Evolutionary conservation across 1,140 invertebrate genomes (phyloP).

Genomic region (Panulirus ornatus): DNA sequence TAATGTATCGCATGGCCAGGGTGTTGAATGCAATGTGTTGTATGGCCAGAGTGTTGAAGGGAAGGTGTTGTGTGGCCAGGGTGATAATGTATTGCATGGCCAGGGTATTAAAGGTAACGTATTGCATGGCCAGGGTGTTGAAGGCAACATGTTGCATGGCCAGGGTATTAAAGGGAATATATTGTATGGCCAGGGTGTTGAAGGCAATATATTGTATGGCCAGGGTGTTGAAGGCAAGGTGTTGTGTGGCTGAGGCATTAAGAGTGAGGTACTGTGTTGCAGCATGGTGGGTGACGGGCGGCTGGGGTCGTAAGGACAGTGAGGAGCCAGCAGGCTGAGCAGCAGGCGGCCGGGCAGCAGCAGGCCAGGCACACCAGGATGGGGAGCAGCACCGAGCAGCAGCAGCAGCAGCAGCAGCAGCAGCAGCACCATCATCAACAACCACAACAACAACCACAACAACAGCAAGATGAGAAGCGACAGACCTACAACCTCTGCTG

Average conservation of each 20-base stretch:
- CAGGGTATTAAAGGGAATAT: background rate
- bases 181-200: background rate
- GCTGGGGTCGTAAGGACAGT: conserved; percentile 60
- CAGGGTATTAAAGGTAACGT: too few relatives aligned
- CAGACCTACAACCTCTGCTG: conserved; percentile 74
- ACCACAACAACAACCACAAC: conserved; percentile 5
- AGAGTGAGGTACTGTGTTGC: background rate
- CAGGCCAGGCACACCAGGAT: conserved; percentile 52
- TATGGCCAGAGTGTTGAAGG: too few relatives aligned
- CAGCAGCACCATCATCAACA: conserved; percentile 20
- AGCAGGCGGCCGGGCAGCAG: background rate
- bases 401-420: conserved; percentile 32
- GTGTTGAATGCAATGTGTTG: too few relatives aligned
- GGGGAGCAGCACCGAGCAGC: conserved; percentile 60
- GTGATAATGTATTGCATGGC: too few relatives aligned
- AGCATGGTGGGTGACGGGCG: conserved; percentile 71
- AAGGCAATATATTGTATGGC: background rate
- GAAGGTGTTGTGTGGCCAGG: too few relatives aligned
- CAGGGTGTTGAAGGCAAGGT: background rate
- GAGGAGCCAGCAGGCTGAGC: conserved; percentile 34
- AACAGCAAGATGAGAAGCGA: conserved; percentile 65
- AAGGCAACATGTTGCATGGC: background rate
- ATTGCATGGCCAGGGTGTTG: background rate
- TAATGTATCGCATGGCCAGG: too few relatives aligned
- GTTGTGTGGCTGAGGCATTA: background rate